Percentiles rank a stretch among this genome's conserved stretches.
Conservation (phyloP, 2,888 invertebrate species). For the Augochlorella aurata region DNA sequence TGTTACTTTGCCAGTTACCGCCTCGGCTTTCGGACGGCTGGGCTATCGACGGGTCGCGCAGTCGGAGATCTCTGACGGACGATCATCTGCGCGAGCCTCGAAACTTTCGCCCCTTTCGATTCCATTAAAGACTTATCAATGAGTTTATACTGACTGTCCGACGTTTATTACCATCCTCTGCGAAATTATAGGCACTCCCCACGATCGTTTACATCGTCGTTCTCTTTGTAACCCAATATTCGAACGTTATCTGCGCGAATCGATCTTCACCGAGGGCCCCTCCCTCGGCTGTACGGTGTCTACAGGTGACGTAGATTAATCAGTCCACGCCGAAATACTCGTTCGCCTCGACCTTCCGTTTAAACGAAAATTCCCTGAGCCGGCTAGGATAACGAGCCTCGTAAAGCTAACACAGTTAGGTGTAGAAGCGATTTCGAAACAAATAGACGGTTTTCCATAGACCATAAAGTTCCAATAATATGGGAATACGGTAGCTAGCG, state of each 20-base stretch:
- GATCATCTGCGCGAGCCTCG: background rate
- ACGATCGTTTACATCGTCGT: background rate
- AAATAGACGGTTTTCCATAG: conserved; percentile 3
- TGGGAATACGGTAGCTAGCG: conserved; percentile 25
- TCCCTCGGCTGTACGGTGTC: background rate
- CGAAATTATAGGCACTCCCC: background rate
- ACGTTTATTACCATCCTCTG: background rate
- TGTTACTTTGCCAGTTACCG: conserved; percentile 67
- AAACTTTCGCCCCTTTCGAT: conserved; percentile 8
- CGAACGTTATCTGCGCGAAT: background rate
- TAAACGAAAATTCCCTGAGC: background rate
- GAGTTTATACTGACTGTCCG: conserved; percentile 4
- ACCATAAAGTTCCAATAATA: conserved; percentile 19
- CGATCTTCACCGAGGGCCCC: background rate
- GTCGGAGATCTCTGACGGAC: background rate
- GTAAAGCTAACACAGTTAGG: conserved; percentile 10
- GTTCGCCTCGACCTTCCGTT: no score
- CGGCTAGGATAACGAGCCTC: background rate
- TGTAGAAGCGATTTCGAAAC: background rate
- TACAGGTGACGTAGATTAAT: no score
- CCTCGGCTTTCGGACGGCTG: conserved; percentile 27
- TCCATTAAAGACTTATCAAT: conserved; percentile 9
- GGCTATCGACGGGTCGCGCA: background rate
- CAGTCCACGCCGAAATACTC: no score
- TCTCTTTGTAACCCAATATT: background rate